Evolutionary conservation across 2,888 invertebrate genomes (phyloP).

Genomic region (Andrena fulva): DNA sequence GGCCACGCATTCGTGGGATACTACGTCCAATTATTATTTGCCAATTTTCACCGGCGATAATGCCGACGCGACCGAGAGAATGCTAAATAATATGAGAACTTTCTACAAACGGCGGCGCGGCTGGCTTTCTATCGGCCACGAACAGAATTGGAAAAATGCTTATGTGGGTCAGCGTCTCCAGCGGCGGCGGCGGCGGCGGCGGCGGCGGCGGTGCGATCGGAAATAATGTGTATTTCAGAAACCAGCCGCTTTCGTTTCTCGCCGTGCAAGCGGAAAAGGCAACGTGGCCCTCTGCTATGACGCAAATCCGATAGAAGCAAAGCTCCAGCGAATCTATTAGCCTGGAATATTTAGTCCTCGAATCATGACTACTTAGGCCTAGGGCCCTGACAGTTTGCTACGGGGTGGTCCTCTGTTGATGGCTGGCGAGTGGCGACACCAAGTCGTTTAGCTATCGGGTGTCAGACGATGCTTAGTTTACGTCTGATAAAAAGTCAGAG

Average conservation of each 20-base stretch:
- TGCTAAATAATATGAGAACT: constrained; percentile 82
- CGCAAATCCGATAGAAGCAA: constrained; percentile 47
- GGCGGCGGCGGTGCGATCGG: constrained; percentile 29
- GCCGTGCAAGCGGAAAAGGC: constrained; percentile 38
- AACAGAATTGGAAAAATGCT: constrained; percentile 80
- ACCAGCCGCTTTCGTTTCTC: constrained; percentile 77
- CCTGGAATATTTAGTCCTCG: background rate
- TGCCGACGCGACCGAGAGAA: constrained; percentile 70
- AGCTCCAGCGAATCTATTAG: background rate
- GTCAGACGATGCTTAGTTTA: background rate
- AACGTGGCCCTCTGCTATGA: constrained; percentile 11
- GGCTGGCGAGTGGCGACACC: background rate
- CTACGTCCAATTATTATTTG: constrained; percentile 65
- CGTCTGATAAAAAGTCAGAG: background rate
- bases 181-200: background rate
- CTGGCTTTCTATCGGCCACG: constrained; percentile 76
- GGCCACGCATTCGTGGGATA: constrained; percentile 25
- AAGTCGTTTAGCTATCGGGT: background rate
- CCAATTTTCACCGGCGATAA: constrained; percentile 78
- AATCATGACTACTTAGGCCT: background rate
- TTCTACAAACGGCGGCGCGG: constrained; percentile 76
- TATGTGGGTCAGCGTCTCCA: constrained; percentile 79
- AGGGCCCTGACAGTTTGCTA: background rate
- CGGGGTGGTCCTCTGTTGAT: background rate
- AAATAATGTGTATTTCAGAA: constrained; percentile 80